Evolutionary conservation across 2,797 vertebrate species (phyloP).

Genomic region (Momotus momota): DNA sequence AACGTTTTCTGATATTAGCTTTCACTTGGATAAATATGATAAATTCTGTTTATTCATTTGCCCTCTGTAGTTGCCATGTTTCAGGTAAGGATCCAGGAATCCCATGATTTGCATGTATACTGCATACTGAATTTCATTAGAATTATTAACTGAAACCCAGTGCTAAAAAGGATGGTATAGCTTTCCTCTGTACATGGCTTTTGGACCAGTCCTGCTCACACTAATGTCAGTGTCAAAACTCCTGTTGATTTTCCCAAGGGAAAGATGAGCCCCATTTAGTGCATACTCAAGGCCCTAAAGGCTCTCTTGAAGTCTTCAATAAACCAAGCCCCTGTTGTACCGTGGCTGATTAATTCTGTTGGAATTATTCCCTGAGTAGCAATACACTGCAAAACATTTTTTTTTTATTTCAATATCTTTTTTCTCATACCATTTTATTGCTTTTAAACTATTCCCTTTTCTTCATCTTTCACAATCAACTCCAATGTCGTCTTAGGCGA

Average conservation of each 20-base stretch:
- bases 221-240: background rate
- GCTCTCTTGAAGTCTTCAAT: slow-evolving; percentile 5
- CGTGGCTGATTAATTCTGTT: slow-evolving; percentile 17
- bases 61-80: background rate
- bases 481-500: background rate
- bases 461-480: slow-evolving; percentile 13
- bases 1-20: background rate
- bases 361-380: slow-evolving; percentile 33
- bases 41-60: background rate
- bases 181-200: background rate
- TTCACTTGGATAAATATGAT: background rate
- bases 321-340: background rate
- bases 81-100: background rate
- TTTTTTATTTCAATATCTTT: slow-evolving; percentile 18
- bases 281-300: background rate
- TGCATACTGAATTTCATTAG: background rate
- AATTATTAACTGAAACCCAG: background rate
- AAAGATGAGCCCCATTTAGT: background rate
- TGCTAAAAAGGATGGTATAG: rapidly evolving
- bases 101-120: background rate
- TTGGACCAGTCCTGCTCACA: background rate
- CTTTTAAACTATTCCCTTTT: slow-evolving; percentile 33
- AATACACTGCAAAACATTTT: background rate
- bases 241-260: background rate
- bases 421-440: slow-evolving; percentile 37